Evolutionary conservation across 2,888 invertebrate species (phyloP), one percentile per base, ranked within the genome.

Genomic region (Tetragonisca angustula): DNA sequence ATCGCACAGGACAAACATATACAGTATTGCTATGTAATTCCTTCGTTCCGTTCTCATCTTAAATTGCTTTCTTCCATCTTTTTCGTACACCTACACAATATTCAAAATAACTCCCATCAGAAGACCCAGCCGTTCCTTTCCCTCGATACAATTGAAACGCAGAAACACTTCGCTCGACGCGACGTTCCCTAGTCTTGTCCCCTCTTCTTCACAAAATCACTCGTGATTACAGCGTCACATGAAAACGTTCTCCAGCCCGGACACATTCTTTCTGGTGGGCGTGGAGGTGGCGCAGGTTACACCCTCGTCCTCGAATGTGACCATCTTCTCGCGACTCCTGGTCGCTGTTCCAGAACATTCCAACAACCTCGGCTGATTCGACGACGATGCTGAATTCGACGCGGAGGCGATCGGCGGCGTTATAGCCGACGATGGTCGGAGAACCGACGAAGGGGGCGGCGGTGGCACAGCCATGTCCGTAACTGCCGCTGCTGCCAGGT

Each of bases 221-320:
- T 68, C 78, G 19, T 74, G 74, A 64, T 81, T 72, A 64, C 70
- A 76, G 72, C 96, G 96, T 97, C 97, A 97, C 97, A 97, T 97
- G 94, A 97, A 97, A 90, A 97, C 97, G 94, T 97, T 97, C 81
- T 96, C 96, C 70, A 96, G 95, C 82, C 95, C 95, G 56, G 95
- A 94, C 73, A 94, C 94, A 88, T 94, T 95, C 87, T 94, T 95
- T 73, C 93, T 92, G 4, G 90, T 90, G 17, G 93, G 91, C 36
- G 89, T 90, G 17, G 90, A 90, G 19, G 88, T 89, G 59, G 89
- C 85, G 70, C 88, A 90, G 62, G 84, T 88, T 49, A 91, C 72
- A 88, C 95, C 95, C 91, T 97, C 97, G 93, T 97, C 97, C 93
- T 97, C 97, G 91, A 97, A 97, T 6, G 97, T 97, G 61, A 97